These are phyloP conservation scores for Steinernema scapterisci DNA, from an alignment of 2,888 invertebrate genomes.

Conservation along the genomic window DNA sequence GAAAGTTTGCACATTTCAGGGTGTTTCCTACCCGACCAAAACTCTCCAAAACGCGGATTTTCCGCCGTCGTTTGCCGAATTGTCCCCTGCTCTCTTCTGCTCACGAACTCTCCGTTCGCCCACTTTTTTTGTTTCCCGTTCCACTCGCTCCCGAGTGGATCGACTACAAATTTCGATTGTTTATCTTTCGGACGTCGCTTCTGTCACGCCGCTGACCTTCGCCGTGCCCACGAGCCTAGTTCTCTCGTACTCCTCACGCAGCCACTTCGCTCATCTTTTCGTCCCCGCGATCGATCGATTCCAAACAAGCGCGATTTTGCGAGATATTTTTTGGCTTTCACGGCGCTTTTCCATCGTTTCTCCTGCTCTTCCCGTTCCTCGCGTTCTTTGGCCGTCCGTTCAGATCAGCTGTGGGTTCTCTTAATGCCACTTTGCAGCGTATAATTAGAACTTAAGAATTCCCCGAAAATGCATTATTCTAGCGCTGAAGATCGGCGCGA, in stretches of 20 bases:
- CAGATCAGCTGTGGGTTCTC: too few species aligned
- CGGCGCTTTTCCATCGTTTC: not conserved
- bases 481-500: not conserved
- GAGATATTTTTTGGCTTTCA: too few species aligned
- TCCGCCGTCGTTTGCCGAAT: too few species aligned
- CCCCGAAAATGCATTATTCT: too few species aligned
- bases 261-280: slow-evolving; percentile 14
- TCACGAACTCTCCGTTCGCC: not conserved
- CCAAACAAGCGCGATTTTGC: not conserved
- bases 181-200: not conserved
- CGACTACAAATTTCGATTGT: not conserved
- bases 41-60: too few species aligned
- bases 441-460: too few species aligned
- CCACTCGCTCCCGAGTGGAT: not conserved
- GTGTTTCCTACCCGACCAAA: too few species aligned
- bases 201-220: not conserved
- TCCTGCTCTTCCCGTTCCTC: too few species aligned
- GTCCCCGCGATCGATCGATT: slow-evolving; percentile 24
- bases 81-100: not conserved
- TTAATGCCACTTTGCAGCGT: too few species aligned
- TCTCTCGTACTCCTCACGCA: not conserved
- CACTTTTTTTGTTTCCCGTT: not conserved
- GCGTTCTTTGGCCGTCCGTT: too few species aligned
- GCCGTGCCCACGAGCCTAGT: not conserved
- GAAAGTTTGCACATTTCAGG: too few species aligned